These are phyloP conservation scores for Melieria picta DNA, from an alignment of 2,888 invertebrate species.

Conservation along the genomic window DNA sequence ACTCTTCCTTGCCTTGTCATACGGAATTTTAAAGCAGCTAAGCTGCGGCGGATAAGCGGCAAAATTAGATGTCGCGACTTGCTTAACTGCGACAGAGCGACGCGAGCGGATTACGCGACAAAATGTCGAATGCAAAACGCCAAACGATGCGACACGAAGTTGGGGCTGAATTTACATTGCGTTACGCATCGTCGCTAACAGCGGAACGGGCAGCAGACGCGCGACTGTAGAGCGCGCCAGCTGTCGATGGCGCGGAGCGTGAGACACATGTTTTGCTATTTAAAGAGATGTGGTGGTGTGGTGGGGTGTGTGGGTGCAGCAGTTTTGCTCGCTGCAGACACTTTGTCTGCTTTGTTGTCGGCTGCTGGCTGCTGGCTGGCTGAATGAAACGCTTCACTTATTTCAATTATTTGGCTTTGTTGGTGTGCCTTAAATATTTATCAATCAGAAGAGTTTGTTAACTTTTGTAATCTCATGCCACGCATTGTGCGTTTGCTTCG, in stretches of 20 bases:
- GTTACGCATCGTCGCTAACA: constrained; percentile 47
- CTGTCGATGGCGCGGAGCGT: not conserved
- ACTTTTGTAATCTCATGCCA: constrained; percentile 47
- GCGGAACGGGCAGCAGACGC: constrained; percentile 18
- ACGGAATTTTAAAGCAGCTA: constrained; percentile 58
- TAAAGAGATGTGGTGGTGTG: too few relatives aligned
- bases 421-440: constrained; percentile 66
- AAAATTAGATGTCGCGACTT: constrained; percentile 48
- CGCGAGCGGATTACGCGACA: not conserved
- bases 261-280: too few relatives aligned
- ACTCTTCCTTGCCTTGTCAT: constrained; percentile 60
- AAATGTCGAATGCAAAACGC: not conserved
- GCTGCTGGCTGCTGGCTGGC: constrained; percentile 35
- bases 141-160: constrained; percentile 1
- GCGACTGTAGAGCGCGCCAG: constrained; percentile 17
- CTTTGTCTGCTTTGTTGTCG: constrained; percentile 1
- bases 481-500: not conserved
- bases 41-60: constrained; percentile 57
- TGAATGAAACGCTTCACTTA: constrained; percentile 62
- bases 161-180: constrained; percentile 38
- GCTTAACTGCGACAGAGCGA: constrained; percentile 7
- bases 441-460: constrained; percentile 65
- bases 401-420: constrained; percentile 67
- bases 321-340: not conserved
- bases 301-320: too few relatives aligned